Percentiles rank a stretch among this genome's conserved stretches.
Evolutionary conservation across 2,113 vertebrate genomes (phyloP).

Genomic region (Ameiurus melas): DNA sequence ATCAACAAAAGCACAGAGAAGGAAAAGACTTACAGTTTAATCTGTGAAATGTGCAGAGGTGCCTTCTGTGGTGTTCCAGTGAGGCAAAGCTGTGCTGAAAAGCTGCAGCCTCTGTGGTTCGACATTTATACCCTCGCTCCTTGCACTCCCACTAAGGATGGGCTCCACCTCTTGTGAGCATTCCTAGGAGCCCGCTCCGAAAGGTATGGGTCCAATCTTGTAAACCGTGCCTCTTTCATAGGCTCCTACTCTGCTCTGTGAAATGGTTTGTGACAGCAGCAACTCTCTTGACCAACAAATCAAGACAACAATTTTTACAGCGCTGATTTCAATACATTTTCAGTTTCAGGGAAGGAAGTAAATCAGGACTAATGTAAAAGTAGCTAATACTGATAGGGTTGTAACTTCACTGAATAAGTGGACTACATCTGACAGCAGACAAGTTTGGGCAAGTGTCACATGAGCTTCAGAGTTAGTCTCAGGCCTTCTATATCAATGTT

Average conservation of each 20-base stretch:
- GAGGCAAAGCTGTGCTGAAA: constrained; percentile 68
- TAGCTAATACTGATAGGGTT: neutral
- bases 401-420: neutral
- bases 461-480: neutral
- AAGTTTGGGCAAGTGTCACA: neutral
- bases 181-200: constrained; percentile 68
- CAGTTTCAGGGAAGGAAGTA: neutral
- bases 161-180: constrained; percentile 67
- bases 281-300: too few species aligned
- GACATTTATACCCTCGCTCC: constrained; percentile 64
- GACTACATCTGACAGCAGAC: neutral
- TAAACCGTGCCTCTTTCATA: constrained; percentile 56
- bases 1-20: constrained; percentile 14
- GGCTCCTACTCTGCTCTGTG: constrained; percentile 41
- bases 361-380: neutral
- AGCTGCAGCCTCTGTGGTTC: constrained; percentile 63
- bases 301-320: too few species aligned
- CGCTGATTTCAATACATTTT: neutral
- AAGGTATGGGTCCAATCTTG: constrained; percentile 71
- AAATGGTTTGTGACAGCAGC: constrained; percentile 30
- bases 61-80: constrained; percentile 59
- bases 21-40: constrained; percentile 63
- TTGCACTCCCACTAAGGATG: constrained; percentile 75
- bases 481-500: neutral
- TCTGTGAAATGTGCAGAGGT: constrained; percentile 58